These are phyloP conservation scores for Sphinx pinastri DNA, from an alignment of 2,888 invertebrate genomes.

Conservation along the genomic window DNA sequence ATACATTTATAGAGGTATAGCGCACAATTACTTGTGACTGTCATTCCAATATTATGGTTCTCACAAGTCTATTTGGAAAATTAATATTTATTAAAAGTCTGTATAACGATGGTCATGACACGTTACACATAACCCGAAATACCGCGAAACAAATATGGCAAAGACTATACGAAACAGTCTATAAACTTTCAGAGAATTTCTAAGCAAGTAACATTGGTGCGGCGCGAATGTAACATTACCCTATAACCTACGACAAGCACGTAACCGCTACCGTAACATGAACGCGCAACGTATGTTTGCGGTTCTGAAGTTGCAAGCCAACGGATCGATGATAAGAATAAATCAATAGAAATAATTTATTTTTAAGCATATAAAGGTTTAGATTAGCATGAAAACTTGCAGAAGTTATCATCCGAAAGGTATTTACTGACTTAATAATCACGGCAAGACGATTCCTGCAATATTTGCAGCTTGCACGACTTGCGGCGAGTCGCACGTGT, in stretches of 20 bases:
- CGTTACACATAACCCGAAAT: not conserved
- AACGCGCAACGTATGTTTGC: not conserved
- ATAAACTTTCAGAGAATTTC: conserved; percentile 33
- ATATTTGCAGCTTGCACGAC: too few species aligned
- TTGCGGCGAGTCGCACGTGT: too few species aligned
- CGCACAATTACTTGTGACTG: too few species aligned
- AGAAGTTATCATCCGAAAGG: too few species aligned
- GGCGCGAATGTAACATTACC: not conserved
- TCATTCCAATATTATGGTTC: too few species aligned
- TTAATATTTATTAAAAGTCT: not conserved
- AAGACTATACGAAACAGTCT: conserved; percentile 2
- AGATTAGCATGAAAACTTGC: too few species aligned
- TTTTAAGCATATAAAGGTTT: too few species aligned
- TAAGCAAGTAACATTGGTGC: conserved; percentile 23
- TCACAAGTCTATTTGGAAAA: not conserved
- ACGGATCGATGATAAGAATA: too few species aligned
- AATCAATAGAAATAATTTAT: too few species aligned
- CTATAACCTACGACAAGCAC: conserved; percentile 24
- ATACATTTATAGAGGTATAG: too few species aligned
- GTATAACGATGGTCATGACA: not conserved
- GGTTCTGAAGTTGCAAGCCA: not conserved
- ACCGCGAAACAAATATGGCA: conserved; percentile 1
- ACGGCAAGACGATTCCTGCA: too few species aligned
- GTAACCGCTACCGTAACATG: conserved; percentile 21
- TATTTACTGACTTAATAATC: too few species aligned